Conservation (phyloP, 1,140 invertebrate genomes). For the Eriocheir sinensis region DNA sequence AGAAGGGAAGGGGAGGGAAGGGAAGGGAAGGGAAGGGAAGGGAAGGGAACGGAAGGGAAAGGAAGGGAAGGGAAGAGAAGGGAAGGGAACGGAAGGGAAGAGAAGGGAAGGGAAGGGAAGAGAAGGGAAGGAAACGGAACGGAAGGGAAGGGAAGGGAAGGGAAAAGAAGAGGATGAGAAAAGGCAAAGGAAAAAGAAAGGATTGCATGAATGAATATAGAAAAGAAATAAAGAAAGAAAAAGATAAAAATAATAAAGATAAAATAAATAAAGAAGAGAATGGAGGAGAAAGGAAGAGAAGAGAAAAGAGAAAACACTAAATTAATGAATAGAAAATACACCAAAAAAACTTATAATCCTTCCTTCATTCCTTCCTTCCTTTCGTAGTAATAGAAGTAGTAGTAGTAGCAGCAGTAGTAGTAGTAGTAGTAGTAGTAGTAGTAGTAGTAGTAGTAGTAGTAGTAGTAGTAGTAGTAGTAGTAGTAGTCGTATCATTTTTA, state of each 20-base stretch:
- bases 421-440: background rate
- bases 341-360: too few relatives aligned
- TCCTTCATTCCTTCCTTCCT: too few relatives aligned
- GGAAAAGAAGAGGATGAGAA: background rate
- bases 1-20: too few relatives aligned
- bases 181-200: background rate
- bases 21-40: too few relatives aligned
- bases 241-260: background rate
- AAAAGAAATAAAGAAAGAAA: background rate
- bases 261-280: background rate
- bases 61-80: too few relatives aligned
- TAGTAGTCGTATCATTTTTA: background rate
- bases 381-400: constrained; percentile 42
- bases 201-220: background rate
- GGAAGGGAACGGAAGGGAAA: too few relatives aligned
- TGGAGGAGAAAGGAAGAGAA: too few relatives aligned
- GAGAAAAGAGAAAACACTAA: too few relatives aligned
- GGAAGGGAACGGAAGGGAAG: background rate
- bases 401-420: background rate
- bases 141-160: background rate
- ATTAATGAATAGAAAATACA: too few relatives aligned
- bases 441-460: constrained; percentile 33
- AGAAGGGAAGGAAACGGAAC: background rate
- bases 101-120: too few relatives aligned
- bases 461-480: constrained; percentile 6